A percentile compares a stretch with the other conserved stretches of the same genome.
Evolutionary conservation across 2,113 vertebrate genomes (phyloP).

Genomic region (Sebastes schlegelii): DNA sequence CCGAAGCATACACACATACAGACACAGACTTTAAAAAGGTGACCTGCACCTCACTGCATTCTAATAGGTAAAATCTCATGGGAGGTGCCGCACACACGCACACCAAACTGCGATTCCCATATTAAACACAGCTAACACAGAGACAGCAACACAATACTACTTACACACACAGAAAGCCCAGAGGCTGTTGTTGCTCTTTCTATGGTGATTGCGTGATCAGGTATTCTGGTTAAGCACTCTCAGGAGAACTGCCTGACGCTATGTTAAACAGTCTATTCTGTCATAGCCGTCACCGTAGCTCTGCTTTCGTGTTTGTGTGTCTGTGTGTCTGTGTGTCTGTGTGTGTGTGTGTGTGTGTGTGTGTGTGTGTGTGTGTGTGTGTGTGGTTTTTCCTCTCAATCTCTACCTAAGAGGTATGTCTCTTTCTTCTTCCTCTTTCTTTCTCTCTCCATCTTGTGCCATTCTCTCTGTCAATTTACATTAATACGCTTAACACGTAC

Average conservation of each 20-base stretch:
- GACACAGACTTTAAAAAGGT: slow-evolving; percentile 13
- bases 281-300: slow-evolving; percentile 45
- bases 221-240: slow-evolving; percentile 72
- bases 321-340: not conserved
- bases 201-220: slow-evolving; percentile 70
- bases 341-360: slow-evolving; percentile 4
- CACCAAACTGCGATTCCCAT: slow-evolving; percentile 10
- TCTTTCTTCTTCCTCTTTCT: not conserved
- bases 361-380: not conserved
- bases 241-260: slow-evolving; percentile 54
- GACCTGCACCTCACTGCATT: slow-evolving; percentile 19
- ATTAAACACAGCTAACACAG: slow-evolving; percentile 16
- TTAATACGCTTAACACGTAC: not conserved
- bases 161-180: slow-evolving; percentile 4
- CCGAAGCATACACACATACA: not conserved
- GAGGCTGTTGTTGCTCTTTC: slow-evolving; percentile 64
- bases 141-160: slow-evolving; percentile 31
- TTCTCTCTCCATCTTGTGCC: not conserved
- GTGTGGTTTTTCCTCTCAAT: slow-evolving; percentile 5
- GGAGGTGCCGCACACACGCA: not conserved
- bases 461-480: not conserved
- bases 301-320: not conserved
- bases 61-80: not conserved
- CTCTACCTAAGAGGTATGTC: slow-evolving; percentile 22
- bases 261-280: slow-evolving; percentile 63